Percentiles rank a stretch among this genome's conserved stretches.
Evolutionary conservation across 23 tunicate genomes (phyloP).

Genomic region (Ciona savignyi): DNA sequence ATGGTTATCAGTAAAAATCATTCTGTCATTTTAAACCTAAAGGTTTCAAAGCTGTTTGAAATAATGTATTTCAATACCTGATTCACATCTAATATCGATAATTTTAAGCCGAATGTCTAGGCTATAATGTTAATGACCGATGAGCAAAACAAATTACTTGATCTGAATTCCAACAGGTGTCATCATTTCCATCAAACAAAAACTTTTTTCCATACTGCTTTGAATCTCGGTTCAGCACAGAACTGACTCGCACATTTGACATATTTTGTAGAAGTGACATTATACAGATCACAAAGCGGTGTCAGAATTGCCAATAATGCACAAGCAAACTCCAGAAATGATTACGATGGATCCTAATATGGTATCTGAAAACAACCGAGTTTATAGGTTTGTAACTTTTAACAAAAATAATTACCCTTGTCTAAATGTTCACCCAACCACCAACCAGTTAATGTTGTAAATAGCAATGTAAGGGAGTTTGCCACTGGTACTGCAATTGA

Average conservation of each 20-base stretch:
- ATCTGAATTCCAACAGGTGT: constrained; percentile 98
- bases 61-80: too few relatives aligned
- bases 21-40: too few relatives aligned
- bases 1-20: too few relatives aligned
- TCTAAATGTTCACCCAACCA: constrained; percentile 35
- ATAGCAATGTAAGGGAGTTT: constrained; percentile 56
- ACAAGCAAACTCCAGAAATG: constrained; percentile 39
- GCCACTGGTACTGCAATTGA: constrained; percentile 73
- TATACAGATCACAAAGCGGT: not conserved
- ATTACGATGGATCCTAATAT: constrained; percentile 33
- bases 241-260: constrained; percentile 54
- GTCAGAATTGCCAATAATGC: constrained; percentile 25
- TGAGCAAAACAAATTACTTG: constrained; percentile 27
- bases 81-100: too few relatives aligned
- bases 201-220: constrained; percentile 90
- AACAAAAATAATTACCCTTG: constrained; percentile 2
- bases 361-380: constrained; percentile 25
- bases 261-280: constrained; percentile 33
- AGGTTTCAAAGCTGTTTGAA: too few relatives aligned
- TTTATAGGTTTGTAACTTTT: too few relatives aligned
- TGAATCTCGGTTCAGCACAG: constrained; percentile 76
- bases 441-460: constrained; percentile 57
- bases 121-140: too few relatives aligned
- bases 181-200: constrained; percentile 70
- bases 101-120: too few relatives aligned